phyloP scores from a whole-genome alignment of 2,113 vertebrate species.

The Atrichornis clamosus region DNA sequence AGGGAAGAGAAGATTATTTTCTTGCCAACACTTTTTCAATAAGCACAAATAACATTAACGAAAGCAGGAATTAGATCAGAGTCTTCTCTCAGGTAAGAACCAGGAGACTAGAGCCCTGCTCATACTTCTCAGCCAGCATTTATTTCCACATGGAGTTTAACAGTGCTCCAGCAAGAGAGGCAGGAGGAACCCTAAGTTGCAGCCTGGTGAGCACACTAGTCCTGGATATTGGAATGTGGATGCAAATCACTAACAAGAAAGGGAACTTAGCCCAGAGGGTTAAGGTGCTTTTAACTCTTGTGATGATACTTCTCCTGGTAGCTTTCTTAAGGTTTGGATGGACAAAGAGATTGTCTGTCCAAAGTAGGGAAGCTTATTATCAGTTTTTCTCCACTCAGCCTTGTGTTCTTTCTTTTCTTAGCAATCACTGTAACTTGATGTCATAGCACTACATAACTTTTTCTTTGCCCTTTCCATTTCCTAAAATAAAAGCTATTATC shows the following conservation, averaged over 20 bases:
- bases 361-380: not conserved
- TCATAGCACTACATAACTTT: not conserved
- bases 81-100: not conserved
- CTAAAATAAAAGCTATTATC: not conserved
- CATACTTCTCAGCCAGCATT: not conserved
- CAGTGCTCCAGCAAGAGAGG: not conserved
- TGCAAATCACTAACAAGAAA: not conserved
- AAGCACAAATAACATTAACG: slow-evolving; percentile 4
- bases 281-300: not conserved
- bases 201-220: not conserved
- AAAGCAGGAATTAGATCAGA: not conserved
- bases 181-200: not conserved
- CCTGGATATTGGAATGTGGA: not conserved
- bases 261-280: not conserved
- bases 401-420: not conserved
- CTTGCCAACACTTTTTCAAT: not conserved
- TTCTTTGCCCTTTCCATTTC: not conserved
- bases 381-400: not conserved
- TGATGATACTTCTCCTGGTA: not conserved
- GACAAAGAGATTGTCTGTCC: not conserved
- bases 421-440: not conserved
- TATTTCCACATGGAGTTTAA: not conserved
- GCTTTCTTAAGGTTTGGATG: not conserved
- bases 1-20: not conserved
- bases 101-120: not conserved